Base-by-base conservation (phyloP, 2,113 vertebrate genomes). In the Telmatochromis sp. region DNA sequence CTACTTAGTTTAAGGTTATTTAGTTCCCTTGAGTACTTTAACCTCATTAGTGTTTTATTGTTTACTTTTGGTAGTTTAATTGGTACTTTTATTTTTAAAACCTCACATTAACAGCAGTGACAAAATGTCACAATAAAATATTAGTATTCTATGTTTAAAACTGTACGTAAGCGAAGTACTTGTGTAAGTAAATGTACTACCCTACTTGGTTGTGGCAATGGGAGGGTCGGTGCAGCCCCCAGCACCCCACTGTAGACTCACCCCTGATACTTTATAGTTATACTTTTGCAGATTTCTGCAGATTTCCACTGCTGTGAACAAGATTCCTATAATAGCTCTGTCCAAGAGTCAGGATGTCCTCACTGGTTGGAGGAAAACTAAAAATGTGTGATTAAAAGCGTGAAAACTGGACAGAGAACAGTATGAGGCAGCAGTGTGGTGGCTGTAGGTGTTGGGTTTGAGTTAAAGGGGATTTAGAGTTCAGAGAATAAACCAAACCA, bases 191-290 rank as follows among this genome's bases (percentile, higher is more conserved):
- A 42, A 70, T 23, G n/a, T 70, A 70, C 5, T 6, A 42, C 37
- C 6, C 2, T 75, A 49, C 4, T 49, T 19, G 15, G 45, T 49
- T 31, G 42, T 13, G 45, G 15, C 26, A 26, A 45, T 28, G 13
- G 21, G 40, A 45, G 9, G 21, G 40, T 26, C 1, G 1, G 40
- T 47, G 68, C 2, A 0, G 0, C 37, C 37, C 21, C 13, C 5
- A 47, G 42, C 10, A 26, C 26, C 45, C 15, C 26, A 78, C 45
- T 31, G 0, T 33, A 13, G 45, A 51, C 17, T n/a, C 45, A 31
- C 17, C 45, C 17, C 73, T n/a, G 10, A 33, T n/a, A 31, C 0
- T 49, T 49, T 31, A 17, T 51, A 78, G 73, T n/a, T 78, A 19
- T 49, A 68, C 26, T 7, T 51, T 51, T 51, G 17, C 26, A 78